Evolutionary conservation across 2,797 vertebrate species (phyloP).

Genomic region (Periophthalmus magnuspinnatus): DNA sequence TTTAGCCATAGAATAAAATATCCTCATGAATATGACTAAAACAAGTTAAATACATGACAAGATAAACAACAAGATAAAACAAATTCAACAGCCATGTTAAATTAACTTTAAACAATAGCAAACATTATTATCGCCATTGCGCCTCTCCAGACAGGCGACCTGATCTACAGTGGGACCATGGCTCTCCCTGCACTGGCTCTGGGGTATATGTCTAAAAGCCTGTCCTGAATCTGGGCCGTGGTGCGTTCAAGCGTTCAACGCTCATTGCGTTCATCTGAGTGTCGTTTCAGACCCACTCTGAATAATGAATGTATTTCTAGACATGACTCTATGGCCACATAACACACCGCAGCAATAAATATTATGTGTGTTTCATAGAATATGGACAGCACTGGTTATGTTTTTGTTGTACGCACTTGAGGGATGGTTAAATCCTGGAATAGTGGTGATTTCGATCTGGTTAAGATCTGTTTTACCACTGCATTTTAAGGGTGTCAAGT

Average conservation of each 20-base stretch:
- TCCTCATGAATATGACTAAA: no score
- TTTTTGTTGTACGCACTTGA: no score
- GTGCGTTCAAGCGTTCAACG: constrained; percentile 39
- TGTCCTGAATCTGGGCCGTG: constrained; percentile 26
- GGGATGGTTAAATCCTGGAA: no score
- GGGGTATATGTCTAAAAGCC: constrained; percentile 15
- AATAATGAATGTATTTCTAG: constrained; percentile 57
- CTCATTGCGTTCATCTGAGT: constrained; percentile 39
- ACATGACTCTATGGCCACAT: constrained; percentile 35
- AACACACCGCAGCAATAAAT: not conserved
- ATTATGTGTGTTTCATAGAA: not conserved
- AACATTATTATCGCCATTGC: not conserved
- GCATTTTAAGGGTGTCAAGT: no score
- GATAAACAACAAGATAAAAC: no score
- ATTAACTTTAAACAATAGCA: not conserved
- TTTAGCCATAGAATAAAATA: no score
- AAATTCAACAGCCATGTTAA: not conserved
- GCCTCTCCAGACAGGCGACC: not conserved
- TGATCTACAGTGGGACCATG: not conserved
- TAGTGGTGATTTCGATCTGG: no score
- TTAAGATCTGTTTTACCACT: no score
- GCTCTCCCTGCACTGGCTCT: constrained; percentile 17
- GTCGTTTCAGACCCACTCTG: constrained; percentile 41
- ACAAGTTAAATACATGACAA: no score
- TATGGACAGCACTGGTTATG: not conserved